phyloP scores from a whole-genome alignment of 2,888 invertebrate genomes.

The Scaptomyza polygonia region DNA sequence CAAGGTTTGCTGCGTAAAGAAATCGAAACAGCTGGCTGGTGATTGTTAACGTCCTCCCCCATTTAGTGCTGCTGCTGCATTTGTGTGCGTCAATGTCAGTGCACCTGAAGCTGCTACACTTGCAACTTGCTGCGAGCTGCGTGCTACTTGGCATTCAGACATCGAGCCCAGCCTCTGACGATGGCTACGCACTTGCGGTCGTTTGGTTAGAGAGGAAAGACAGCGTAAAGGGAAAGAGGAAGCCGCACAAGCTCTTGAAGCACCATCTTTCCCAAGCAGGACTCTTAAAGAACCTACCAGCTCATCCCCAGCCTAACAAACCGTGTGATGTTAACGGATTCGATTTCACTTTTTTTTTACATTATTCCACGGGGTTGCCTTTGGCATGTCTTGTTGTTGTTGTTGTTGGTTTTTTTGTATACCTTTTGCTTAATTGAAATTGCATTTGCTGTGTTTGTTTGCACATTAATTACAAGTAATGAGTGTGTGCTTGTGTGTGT shows the following conservation, averaged over 20 bases:
- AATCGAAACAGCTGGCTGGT: constrained; percentile 34
- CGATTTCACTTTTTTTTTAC: constrained; percentile 68
- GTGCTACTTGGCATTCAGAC: constrained; percentile 49
- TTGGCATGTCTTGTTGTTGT: constrained; percentile 22
- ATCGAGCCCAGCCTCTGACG: constrained; percentile 37
- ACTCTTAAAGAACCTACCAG: background rate
- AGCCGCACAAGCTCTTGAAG: constrained; percentile 61
- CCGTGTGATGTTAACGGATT: constrained; percentile 68
- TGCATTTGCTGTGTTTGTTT: constrained; percentile 73
- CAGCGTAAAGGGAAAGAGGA: constrained; percentile 24
- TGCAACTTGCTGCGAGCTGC: constrained; percentile 47
- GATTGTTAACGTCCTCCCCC: constrained; percentile 3
- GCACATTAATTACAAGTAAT: constrained; percentile 67
- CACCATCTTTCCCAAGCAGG: constrained; percentile 27
- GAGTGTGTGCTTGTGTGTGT: constrained; percentile 43
- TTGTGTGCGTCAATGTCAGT: constrained; percentile 69
- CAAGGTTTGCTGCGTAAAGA: constrained; percentile 50
- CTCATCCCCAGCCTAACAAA: constrained; percentile 50
- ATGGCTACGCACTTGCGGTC: constrained; percentile 65
- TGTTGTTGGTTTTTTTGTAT: background rate
- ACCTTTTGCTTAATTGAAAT: constrained; percentile 65
- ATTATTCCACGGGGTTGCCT: constrained; percentile 8
- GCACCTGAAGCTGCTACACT: constrained; percentile 66
- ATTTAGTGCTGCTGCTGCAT: constrained; percentile 43
- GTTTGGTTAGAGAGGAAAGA: background rate